Percentiles rank a stretch among this genome's conserved stretches.
phyloP scores from a whole-genome alignment of 2,797 vertebrate species.

The Apogon hyalosoma region DNA sequence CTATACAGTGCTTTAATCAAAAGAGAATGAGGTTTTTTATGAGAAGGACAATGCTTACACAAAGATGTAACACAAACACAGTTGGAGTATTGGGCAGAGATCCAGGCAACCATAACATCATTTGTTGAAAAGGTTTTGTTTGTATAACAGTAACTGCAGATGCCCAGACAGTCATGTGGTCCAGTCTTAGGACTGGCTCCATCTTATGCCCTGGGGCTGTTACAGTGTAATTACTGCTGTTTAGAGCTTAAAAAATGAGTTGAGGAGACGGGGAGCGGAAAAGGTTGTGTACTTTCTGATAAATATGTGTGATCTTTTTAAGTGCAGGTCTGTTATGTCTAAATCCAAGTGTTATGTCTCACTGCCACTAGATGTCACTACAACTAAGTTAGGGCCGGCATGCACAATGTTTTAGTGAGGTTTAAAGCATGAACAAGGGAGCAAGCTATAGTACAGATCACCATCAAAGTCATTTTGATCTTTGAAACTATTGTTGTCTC shows the following conservation, averaged over 20 bases:
- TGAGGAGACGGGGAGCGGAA: not conserved
- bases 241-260: not conserved
- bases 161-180: not conserved
- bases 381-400: not conserved
- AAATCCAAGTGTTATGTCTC: not conserved
- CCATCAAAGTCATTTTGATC: not conserved
- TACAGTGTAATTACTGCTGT: not conserved
- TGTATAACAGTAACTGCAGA: not conserved
- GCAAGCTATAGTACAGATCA: not conserved
- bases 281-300: not conserved
- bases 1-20: too few relatives aligned
- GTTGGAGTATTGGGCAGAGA: too few relatives aligned
- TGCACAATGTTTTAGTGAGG: not conserved
- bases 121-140: too few relatives aligned
- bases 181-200: not conserved
- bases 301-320: not conserved
- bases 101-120: too few relatives aligned
- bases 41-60: not conserved
- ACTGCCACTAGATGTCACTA: constrained; percentile 60
- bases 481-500: not conserved
- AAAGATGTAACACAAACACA: too few relatives aligned
- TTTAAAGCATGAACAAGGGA: not conserved
- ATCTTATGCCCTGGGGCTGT: not conserved
- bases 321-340: not conserved
- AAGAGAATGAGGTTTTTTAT: not conserved